Evolutionary conservation across 2,113 vertebrate species (phyloP).

Genomic region (Ibidorhyncha struthersii): DNA sequence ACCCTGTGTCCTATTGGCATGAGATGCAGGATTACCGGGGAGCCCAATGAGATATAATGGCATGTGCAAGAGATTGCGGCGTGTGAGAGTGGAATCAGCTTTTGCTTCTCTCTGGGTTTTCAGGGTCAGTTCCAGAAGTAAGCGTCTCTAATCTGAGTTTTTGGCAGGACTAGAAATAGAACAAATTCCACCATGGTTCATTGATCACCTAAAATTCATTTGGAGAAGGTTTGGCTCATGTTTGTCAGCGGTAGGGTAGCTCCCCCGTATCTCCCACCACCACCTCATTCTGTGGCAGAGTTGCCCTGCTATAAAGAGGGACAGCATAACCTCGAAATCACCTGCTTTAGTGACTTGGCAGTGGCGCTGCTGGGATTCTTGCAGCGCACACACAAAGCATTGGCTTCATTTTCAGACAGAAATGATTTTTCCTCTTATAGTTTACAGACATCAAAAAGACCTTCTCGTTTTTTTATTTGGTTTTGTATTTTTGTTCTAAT

Average conservation of each 20-base stretch:
- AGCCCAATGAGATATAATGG: background rate
- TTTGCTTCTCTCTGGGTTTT: background rate
- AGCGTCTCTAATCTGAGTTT: background rate
- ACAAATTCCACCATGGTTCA: background rate
- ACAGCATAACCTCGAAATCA: background rate
- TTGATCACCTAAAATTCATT: background rate
- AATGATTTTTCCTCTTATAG: background rate
- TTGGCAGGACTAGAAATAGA: background rate
- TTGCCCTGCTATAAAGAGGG: background rate
- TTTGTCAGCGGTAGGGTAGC: background rate
- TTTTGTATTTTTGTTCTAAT: background rate
- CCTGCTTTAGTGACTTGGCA: background rate
- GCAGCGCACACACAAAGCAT: background rate
- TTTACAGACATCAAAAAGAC: background rate
- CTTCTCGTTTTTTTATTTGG: fast-evolving
- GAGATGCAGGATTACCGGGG: background rate
- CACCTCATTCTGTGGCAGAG: background rate
- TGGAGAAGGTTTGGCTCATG: background rate
- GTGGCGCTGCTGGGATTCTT: background rate
- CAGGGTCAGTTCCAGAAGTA: background rate
- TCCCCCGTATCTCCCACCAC: background rate
- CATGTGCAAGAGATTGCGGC: fast-evolving
- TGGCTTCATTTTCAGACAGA: background rate
- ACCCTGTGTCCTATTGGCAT: background rate
- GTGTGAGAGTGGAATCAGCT: background rate